These are phyloP conservation scores for Drosophila carrolli DNA, from an alignment of 1,140 invertebrate genomes.

Conservation along the genomic window DNA sequence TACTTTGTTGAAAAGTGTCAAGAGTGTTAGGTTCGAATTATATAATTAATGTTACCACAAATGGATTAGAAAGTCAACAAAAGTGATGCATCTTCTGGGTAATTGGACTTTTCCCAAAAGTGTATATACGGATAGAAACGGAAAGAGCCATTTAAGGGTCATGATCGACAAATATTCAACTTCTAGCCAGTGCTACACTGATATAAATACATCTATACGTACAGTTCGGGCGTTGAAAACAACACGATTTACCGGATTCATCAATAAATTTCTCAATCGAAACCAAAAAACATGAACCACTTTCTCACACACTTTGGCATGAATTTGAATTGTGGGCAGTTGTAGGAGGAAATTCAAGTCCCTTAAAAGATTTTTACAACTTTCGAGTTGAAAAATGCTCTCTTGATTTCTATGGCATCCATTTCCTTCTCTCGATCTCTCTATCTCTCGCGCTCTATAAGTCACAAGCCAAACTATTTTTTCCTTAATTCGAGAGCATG, in stretches of 20 bases:
- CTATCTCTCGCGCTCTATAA: slow-evolving; percentile 1
- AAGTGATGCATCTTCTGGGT: slow-evolving; percentile 9
- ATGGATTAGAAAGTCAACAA: slow-evolving; percentile 50
- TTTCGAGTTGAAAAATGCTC: slow-evolving; percentile 4
- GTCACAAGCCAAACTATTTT: slow-evolving; percentile 54
- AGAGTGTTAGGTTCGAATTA: slow-evolving; percentile 52
- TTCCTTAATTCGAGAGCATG: slow-evolving; percentile 48
- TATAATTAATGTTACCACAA: slow-evolving; percentile 60
- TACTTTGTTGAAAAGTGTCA: slow-evolving; percentile 31
- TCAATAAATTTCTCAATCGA: slow-evolving; percentile 59
- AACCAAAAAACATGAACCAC: slow-evolving; percentile 30
- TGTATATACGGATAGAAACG: not conserved
- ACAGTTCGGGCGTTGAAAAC: slow-evolving; percentile 11
- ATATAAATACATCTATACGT: slow-evolving; percentile 14
- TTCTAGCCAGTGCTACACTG: slow-evolving; percentile 18
- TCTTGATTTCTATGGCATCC: slow-evolving; percentile 30
- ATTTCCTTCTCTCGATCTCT: slow-evolving; percentile 8
- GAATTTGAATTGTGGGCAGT: slow-evolving; percentile 4
- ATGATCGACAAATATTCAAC: slow-evolving; percentile 30
- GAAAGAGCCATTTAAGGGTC: slow-evolving; percentile 35
- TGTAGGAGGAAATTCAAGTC: slow-evolving; percentile 13
- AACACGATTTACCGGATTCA: slow-evolving; percentile 56
- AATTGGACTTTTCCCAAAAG: slow-evolving; percentile 2
- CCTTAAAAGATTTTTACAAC: slow-evolving; percentile 28
- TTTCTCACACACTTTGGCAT: slow-evolving; percentile 27